phyloP scores from a whole-genome alignment of 2,113 vertebrate genomes.

The Tupaia chinensis region DNA sequence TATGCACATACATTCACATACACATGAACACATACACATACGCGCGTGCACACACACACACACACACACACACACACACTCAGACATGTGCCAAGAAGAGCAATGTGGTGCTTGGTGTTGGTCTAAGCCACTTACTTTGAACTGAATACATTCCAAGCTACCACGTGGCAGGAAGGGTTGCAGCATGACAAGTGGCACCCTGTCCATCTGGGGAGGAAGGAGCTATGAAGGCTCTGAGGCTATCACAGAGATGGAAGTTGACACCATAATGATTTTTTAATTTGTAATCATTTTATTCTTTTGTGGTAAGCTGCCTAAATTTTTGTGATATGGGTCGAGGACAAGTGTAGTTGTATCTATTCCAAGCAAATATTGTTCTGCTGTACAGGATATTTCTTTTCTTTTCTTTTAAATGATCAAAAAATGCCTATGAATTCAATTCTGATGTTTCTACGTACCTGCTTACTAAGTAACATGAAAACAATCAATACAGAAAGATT shows the following conservation, averaged over 20 bases:
- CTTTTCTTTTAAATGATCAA: neutral
- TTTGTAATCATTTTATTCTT: neutral
- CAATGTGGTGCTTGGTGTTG: neutral
- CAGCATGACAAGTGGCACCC: neutral
- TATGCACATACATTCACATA: neutral
- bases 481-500: neutral
- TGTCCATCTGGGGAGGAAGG: accelerated
- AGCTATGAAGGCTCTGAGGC: neutral
- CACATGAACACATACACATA: neutral
- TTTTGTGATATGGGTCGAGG: neutral
- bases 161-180: too few species aligned
- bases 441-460: neutral
- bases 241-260: neutral
- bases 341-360: neutral
- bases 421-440: neutral
- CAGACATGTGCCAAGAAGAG: neutral
- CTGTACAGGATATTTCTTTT: neutral
- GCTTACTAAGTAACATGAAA: slow-evolving; percentile 20
- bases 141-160: neutral
- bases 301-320: neutral
- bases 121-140: too few species aligned
- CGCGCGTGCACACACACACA: too few species aligned
- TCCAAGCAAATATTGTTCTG: neutral
- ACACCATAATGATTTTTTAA: neutral
- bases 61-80: neutral